A percentile compares a stretch with the other conserved stretches of the same genome.
These are phyloP conservation scores for Prunella strophiata DNA, from an alignment of 2,797 vertebrate species.

Conservation along the genomic window DNA sequence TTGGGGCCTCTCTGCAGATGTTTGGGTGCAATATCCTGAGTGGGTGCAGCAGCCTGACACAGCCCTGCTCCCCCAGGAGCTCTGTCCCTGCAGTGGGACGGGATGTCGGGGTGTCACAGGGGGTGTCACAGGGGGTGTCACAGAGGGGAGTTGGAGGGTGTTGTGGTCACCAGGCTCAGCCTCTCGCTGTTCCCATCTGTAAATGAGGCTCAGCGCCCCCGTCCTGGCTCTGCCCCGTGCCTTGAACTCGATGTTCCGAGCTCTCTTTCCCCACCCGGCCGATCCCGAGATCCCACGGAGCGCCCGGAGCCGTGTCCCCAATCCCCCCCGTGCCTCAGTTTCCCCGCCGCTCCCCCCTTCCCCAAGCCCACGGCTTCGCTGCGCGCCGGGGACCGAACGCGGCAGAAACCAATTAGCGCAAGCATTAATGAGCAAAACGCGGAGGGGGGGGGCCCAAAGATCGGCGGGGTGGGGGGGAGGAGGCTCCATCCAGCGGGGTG, in stretches of 20 bases:
- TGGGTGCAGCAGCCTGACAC: rapidly evolving
- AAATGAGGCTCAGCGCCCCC: background rate
- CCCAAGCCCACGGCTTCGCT: too few species aligned
- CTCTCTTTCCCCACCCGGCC: background rate
- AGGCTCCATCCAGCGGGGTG: too few species aligned
- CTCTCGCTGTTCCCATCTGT: background rate
- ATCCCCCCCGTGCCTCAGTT: background rate
- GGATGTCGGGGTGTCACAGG: background rate
- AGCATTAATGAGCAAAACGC: background rate
- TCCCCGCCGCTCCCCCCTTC: background rate
- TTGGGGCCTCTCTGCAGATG: background rate
- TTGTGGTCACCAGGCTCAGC: background rate
- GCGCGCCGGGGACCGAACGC: background rate
- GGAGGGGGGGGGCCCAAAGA: background rate
- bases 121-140: background rate
- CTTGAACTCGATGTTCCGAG: background rate
- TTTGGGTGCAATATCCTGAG: background rate
- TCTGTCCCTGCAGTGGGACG: rapidly evolving
- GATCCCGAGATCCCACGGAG: rapidly evolving
- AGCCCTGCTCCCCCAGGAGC: background rate
- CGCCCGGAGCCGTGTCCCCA: rapidly evolving
- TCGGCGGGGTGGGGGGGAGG: background rate
- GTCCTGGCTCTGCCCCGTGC: rapidly evolving
- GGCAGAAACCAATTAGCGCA: background rate
- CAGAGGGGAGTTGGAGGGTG: background rate